Base-by-base conservation (phyloP, 2,797 vertebrate genomes). In the Melanotaenia trifasciata region DNA sequence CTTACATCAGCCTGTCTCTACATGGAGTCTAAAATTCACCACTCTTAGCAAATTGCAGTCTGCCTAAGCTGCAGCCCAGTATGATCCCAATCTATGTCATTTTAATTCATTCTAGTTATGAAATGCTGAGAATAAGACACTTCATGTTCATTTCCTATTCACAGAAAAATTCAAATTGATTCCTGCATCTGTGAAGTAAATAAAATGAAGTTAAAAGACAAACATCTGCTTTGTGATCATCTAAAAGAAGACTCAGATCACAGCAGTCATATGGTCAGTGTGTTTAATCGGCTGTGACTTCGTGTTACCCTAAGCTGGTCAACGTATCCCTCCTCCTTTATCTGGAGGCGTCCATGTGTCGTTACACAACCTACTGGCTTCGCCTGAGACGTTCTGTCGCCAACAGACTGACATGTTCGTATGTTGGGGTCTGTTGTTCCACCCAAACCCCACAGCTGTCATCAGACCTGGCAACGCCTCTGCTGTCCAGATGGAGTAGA, bases 271-370 rank as follows among this genome's bases (percentile, higher is more conserved):
- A 53, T 61, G 6, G 33, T 76, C 72, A 71, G 54, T 51, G 66
- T 36, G 16, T 33, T 4, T 72, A 69, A 75, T 78, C 63, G 68
- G 63, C 51, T 65, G 58, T 18, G 45, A 65, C 10, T 78, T 79
- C 28, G 32, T 47, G 26, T 71, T 70, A 64, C 66, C n/a, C 1
- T n/a, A 68, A 61, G 69, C 43, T 3, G 36, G 59, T 35, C 8
- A 35, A 50, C 26, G 51, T 28, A 30, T n/a, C 0, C 11, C 0
- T 20, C 24, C 58, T 50, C 53, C 16, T 33, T 1, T 35, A 14
- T 12, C 65, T 70, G 14, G 51, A 5, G 36, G 36, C 36, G 2
- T 38, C 36, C 36, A 12, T 38, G 36, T 38, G 20, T 1, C 8
- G 6, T 35, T 22, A 47, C 16, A 3, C 0, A 53, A 35, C 7